Percentiles rank a stretch among this genome's conserved stretches.
These are phyloP conservation scores for Catocala nupta DNA, from an alignment of 2,888 invertebrate species.

Conservation along the genomic window DNA sequence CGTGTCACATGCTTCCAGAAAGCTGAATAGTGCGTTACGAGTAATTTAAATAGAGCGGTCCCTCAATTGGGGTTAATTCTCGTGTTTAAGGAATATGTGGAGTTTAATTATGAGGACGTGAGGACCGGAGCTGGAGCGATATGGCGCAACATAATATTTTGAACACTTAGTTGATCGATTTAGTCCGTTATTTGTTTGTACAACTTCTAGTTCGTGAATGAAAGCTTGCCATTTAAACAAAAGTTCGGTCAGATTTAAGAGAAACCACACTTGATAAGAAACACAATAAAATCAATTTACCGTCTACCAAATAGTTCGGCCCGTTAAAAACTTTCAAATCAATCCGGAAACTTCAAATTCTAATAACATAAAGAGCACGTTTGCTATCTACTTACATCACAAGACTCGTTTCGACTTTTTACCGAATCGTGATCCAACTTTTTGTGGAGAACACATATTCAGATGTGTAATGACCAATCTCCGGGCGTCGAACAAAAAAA, in stretches of 20 bases:
- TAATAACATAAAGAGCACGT: slow-evolving; percentile 83
- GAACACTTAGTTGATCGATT: slow-evolving; percentile 50
- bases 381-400: slow-evolving; percentile 81
- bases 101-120: slow-evolving; percentile 79
- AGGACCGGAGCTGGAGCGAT: slow-evolving; percentile 60
- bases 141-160: slow-evolving; percentile 60
- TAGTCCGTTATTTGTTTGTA: slow-evolving; percentile 15
- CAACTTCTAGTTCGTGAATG: not conserved
- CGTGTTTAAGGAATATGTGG: slow-evolving; percentile 85
- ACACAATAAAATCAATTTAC: slow-evolving; percentile 61
- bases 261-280: slow-evolving; percentile 46
- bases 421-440: slow-evolving; percentile 82
- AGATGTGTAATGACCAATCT: slow-evolving; percentile 87
- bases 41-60: slow-evolving; percentile 87
- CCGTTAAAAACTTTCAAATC: slow-evolving; percentile 74
- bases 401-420: slow-evolving; percentile 77
- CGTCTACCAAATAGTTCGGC: slow-evolving; percentile 51
- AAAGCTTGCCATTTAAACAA: slow-evolving; percentile 17
- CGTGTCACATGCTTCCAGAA: slow-evolving; percentile 85
- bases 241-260: slow-evolving; percentile 29
- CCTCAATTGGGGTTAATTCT: slow-evolving; percentile 87
- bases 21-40: slow-evolving; percentile 82
- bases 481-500: slow-evolving; percentile 80
- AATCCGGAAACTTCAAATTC: slow-evolving; percentile 82
- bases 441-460: slow-evolving; percentile 84